Evolutionary conservation across 2,888 invertebrate genomes (phyloP), one percentile per base, ranked within the genome.

Genomic region (Hipparchia sbordonii): DNA sequence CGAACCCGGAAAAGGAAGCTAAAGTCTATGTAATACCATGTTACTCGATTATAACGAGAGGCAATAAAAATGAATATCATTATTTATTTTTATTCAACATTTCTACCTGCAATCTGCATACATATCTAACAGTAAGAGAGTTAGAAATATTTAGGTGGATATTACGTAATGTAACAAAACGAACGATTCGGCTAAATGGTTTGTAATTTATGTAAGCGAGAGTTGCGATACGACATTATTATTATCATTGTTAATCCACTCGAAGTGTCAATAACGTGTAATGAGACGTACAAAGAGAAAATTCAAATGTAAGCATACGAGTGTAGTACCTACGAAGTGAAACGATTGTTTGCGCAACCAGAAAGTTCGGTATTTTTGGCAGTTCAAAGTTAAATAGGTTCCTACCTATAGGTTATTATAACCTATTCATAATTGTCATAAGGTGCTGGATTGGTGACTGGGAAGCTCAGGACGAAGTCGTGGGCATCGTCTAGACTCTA

Each of bases 271-370:
- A 70, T 46, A 70, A 23, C 13, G 39, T 45, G 7, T 56, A 54
- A 56, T 45, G 70, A 13, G 39, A 63, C 61, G 63, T 46, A 46
- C 70, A 63, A 72, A 57, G 67, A 68, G 72, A 72, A 68, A 62
- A 68, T 67, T 70, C 23, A 54, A 72, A 57, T 13, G 63, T 68
- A 56, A 67, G 45, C 23, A 70, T 46, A 12, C 23, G 33, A 10
- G 9, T n/a, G n/a, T n/a, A n/a, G n/a, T 7, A 45, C 39, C 10
- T 46, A 51, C 45, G 59, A 33, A 23, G 13, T 57, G 33, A 67
- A 57, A 67, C n/a, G 13, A n/a, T 10, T 57, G 13, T 46, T 67
- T 67, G 12, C 57, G 67, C 13, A 67, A 67, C 39, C 45, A 13
- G 33, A 65, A 51, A 65, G 33, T 52, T 52, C 6, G 52, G 65